These are phyloP conservation scores for Athene noctua DNA, from an alignment of 2,113 vertebrate species.

Conservation along the genomic window DNA sequence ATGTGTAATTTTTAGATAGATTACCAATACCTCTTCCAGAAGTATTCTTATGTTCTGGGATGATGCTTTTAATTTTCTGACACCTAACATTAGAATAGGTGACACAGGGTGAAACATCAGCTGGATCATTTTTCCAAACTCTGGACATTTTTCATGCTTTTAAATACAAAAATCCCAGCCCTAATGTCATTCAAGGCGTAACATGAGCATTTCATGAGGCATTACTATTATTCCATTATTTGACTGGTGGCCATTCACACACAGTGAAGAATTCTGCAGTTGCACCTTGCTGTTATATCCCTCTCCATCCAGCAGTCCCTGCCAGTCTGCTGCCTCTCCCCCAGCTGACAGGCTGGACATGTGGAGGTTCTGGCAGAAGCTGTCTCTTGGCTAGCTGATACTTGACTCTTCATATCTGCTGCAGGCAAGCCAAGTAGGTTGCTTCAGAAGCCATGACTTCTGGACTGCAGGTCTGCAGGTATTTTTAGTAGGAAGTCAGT, in stretches of 20 bases:
- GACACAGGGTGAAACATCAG: background rate
- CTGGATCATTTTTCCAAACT: background rate
- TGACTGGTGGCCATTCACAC: background rate
- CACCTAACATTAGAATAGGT: background rate
- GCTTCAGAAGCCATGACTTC: background rate
- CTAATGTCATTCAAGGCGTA: background rate
- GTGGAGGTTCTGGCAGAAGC: rapidly evolving
- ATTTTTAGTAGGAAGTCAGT: background rate
- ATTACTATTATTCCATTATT: background rate
- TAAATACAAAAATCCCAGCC: background rate
- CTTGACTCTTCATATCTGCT: background rate
- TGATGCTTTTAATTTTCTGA: background rate
- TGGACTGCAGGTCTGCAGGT: background rate
- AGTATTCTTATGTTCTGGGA: background rate
- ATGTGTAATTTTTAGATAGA: background rate
- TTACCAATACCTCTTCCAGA: background rate
- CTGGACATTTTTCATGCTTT: background rate
- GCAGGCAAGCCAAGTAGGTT: background rate
- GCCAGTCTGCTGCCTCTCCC: background rate
- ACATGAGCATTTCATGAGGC: background rate
- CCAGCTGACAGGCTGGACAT: background rate
- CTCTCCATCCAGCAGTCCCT: background rate
- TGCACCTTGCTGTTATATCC: background rate
- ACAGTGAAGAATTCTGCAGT: background rate
- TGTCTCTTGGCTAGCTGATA: background rate